Conservation (phyloP, 2,888 invertebrate species). For the Parnassius orleans region DNA sequence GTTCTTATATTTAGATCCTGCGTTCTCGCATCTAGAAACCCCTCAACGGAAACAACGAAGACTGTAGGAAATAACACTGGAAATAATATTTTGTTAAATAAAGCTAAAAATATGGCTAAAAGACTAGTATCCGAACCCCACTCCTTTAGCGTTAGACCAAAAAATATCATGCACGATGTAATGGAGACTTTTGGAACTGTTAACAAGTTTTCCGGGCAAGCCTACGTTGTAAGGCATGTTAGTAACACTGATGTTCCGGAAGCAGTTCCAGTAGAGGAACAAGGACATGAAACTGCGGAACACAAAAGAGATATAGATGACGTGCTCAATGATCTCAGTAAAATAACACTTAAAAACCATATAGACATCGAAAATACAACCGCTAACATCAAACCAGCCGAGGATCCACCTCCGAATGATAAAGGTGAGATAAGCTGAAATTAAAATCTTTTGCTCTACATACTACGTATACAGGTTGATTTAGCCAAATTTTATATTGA, state of each 20-base stretch:
- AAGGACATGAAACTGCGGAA: constrained; percentile 56
- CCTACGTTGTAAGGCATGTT: constrained; percentile 66
- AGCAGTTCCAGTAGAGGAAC: constrained; percentile 52
- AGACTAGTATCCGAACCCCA: constrained; percentile 69
- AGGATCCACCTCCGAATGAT: constrained; percentile 53
- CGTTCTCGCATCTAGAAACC: constrained; percentile 75
- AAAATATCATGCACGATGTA: constrained; percentile 74
- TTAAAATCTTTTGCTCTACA: too few relatives aligned
- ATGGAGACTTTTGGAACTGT: constrained; percentile 71
- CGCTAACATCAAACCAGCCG: constrained; percentile 67
- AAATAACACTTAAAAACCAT: constrained; percentile 72
- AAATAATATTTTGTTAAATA: constrained; percentile 65
- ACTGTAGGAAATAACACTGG: constrained; percentile 68
- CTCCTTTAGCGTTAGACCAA: constrained; percentile 61
- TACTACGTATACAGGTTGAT: too few relatives aligned
- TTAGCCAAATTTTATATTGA: too few relatives aligned
- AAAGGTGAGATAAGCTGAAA: constrained; percentile 44
- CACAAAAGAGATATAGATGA: constrained; percentile 71
- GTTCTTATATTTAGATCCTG: constrained; percentile 85
- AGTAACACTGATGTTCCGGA: constrained; percentile 60
- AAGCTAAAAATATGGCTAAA: constrained; percentile 72
- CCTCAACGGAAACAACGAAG: constrained; percentile 71
- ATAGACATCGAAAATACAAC: constrained; percentile 73
- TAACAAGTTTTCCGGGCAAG: constrained; percentile 53
- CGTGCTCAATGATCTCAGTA: constrained; percentile 69